phyloP scores from a whole-genome alignment of 2,797 vertebrate genomes.

The Mycteria americana region DNA sequence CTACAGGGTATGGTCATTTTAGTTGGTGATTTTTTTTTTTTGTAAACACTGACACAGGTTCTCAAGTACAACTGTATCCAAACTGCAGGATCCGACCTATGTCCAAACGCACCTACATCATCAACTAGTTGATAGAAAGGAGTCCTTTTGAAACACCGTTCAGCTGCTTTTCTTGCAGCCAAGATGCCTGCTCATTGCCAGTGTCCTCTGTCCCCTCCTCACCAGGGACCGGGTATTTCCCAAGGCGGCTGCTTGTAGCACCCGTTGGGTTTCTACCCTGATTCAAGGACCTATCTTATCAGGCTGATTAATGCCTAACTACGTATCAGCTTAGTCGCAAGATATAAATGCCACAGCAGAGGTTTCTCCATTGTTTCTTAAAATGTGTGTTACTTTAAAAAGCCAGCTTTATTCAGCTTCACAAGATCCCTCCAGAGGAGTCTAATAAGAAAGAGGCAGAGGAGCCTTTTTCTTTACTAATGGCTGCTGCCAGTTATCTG shows the following conservation, averaged over 20 bases:
- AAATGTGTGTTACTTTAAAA: accelerated
- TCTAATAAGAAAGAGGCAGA: accelerated
- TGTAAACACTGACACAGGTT: not conserved
- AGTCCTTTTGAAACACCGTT: not conserved
- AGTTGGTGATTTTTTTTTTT: not conserved
- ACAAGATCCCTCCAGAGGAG: not conserved
- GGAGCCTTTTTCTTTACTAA: not conserved
- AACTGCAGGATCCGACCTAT: not conserved
- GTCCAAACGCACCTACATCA: not conserved
- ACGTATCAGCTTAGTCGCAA: not conserved
- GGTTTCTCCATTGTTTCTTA: not conserved
- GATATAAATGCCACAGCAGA: not conserved
- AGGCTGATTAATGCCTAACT: not conserved
- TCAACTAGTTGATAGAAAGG: not conserved
- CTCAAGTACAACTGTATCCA: not conserved
- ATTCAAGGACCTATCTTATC: not conserved
- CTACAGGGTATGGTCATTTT: not conserved
- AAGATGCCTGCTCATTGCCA: not conserved
- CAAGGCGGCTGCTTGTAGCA: not conserved
- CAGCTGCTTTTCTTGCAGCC: not conserved
- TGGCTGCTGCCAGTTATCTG: not conserved
- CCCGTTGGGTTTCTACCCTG: not conserved
- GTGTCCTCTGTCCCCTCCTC: not conserved
- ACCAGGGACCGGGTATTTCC: not conserved
- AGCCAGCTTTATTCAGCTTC: not conserved